Base-by-base conservation (phyloP, 1,140 invertebrate species). In the Pseudomyrmex sp. region DNA sequence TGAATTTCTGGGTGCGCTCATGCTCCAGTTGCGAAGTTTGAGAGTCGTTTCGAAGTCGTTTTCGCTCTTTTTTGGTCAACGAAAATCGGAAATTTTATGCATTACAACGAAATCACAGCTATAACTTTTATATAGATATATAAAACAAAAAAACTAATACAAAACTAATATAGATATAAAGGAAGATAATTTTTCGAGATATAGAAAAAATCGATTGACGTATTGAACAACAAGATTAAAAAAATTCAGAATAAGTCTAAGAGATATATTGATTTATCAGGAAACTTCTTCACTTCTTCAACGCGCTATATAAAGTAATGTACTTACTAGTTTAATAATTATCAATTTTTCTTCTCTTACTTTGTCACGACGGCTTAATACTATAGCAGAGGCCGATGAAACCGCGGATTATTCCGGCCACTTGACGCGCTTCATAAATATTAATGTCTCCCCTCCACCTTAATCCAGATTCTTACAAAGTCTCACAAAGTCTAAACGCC, bases 401-500 rank as follows among this genome's bases (percentile, higher is more conserved):
- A 77, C 63, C 75, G 63, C 62, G 13, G 2, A 68, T 79, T 83
- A 80, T 70, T 77, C 82, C 15, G 48, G 48, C 54, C 26, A 80
- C 74, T 84, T 84, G 20, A 26, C n/a, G 62, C 52, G 54, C 56
- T 59, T 84, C 82, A 82, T 82, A 66, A 79, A 82, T 84, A 84
- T 84, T 82, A 68, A 84, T 80, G 68, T 10, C 48, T 44, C 13
- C 56, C 12, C 18, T 59, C 23, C 13, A 3, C 44, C 54, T 80
- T 80, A 80, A 80, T 80, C 23, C 66, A 23, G 76, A 80, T 80
- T 70, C 76, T 80, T 80, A 72, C 44, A n/a, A 80, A 80, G 66
- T 72, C 66, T 15, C 44, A 20, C 52, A 8, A 56, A 66, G 61
- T 54, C 61, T 44, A 70, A 23, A 70, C 66, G 46, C n/a, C n/a